These are phyloP conservation scores for Gallinago stenura DNA, from an alignment of 2,797 vertebrate genomes.

Conservation along the genomic window DNA sequence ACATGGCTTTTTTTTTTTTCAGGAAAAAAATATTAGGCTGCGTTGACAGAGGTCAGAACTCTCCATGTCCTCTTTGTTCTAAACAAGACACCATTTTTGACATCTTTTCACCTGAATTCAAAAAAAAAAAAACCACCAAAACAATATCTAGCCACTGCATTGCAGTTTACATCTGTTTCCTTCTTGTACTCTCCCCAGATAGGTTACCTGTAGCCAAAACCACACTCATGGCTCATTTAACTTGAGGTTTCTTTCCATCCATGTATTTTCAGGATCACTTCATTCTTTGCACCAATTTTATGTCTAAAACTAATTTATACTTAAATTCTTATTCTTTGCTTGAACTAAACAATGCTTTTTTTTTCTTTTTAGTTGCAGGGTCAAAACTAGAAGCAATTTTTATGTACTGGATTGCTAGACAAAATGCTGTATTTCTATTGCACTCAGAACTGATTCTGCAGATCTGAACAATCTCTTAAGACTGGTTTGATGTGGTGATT, in stretches of 20 bases:
- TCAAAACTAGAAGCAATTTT: not conserved
- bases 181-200: not conserved
- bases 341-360: not conserved
- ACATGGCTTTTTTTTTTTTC: not conserved
- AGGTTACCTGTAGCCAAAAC: not conserved
- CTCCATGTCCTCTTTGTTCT: not conserved
- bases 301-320: not conserved
- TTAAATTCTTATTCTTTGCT: not conserved
- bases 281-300: not conserved
- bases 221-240: not conserved
- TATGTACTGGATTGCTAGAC: not conserved
- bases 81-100: not conserved
- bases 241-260: no score
- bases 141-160: not conserved
- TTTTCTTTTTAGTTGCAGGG: not conserved
- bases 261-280: not conserved
- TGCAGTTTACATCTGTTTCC: not conserved
- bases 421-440: fast-evolving
- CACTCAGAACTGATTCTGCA: not conserved
- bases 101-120: not conserved
- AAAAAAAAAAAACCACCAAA: not conserved
- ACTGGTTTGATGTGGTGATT: no score
- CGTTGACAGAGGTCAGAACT: not conserved
- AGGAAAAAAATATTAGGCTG: not conserved
- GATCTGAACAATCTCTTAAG: not conserved